Base-by-base conservation (phyloP, 2,797 vertebrate species). In the Lerista edwardsae region DNA sequence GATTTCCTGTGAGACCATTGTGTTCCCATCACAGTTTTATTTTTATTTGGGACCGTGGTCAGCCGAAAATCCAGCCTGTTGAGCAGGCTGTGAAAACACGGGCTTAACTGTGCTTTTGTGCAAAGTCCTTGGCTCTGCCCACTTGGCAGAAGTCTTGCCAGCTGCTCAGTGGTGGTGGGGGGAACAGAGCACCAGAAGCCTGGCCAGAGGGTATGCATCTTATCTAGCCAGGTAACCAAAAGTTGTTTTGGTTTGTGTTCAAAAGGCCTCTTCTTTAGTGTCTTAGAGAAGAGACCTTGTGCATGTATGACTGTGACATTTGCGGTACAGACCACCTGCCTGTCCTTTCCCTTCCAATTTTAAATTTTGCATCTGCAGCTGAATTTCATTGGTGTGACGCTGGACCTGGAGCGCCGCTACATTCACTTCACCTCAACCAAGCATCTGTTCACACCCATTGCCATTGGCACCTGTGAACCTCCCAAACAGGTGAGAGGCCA, bases 371-470 rank as follows among this genome's bases (percentile, higher is more conserved):
- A 1, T 87, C 85, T 96, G 51, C 71, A 99, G 99, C 92, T 99
- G 19, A 97, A 97, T 88, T 97, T 99, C 91, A 91, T 96, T 1
- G 97, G 98, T 0, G 88, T 96, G 91, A 99, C 99, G 0, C 90
- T 98, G 82, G 94, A 95, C 14, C 91, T 0, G 64, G 94, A 96
- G 59, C 94, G 92, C 88, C 95, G 80, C 1, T 97, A 97, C 4
- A 87, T 99, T 80, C 96, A 98, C 92, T 97, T 97, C 90, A 90
- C 95, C 64, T 96, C 96, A 83, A 95, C 84, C 14, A 94, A 67
- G 57, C 97, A 99, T 83, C n/a, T 93, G 78, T 98, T 99, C 86
- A 83, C 92, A 10, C 95, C 98, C 2, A 91, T 98, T 86, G 90
- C 95, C 72, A 95, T 98, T 1, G 97, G 97, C 1, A 91, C 94